Evolutionary conservation across 2,113 vertebrate genomes (phyloP).

Genomic region (Trinectes maculatus): DNA sequence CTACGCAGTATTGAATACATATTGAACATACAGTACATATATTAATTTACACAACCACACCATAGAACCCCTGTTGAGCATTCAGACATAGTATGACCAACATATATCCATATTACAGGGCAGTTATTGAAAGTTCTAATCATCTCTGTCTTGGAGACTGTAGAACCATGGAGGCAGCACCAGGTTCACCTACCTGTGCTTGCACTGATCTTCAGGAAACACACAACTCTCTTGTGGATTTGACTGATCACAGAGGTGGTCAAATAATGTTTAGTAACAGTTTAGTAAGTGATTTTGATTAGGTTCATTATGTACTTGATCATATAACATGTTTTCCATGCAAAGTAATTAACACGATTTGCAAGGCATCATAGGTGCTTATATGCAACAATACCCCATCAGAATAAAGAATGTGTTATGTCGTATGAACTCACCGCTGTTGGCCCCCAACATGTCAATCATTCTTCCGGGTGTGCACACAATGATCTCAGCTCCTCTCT

Average conservation of each 20-base stretch:
- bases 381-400: neutral
- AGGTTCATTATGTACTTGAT: conserved; percentile 38
- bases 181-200: conserved; percentile 89
- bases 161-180: conserved; percentile 50
- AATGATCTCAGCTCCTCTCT: conserved; percentile 99
- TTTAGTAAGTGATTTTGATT: conserved; percentile 89
- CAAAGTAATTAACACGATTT: conserved; percentile 62
- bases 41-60: neutral
- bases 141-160: conserved; percentile 8
- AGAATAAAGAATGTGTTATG: neutral
- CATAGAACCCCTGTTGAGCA: conserved; percentile 13
- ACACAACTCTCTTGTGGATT: conserved; percentile 90
- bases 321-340: conserved; percentile 76
- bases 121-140: conserved; percentile 11
- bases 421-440: conserved; percentile 90
- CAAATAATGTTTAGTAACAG: conserved; percentile 92
- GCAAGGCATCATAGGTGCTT: conserved; percentile 59
- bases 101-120: neutral
- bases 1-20: no score
- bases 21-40: no score
- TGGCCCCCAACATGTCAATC: conserved; percentile 99
- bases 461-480: conserved; percentile 98
- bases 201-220: conserved; percentile 89
- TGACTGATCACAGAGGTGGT: conserved; percentile 89
- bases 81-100: conserved; percentile 7